Evolutionary conservation across 2,797 vertebrate species (phyloP).

Genomic region (Cheirogaleus major): DNA sequence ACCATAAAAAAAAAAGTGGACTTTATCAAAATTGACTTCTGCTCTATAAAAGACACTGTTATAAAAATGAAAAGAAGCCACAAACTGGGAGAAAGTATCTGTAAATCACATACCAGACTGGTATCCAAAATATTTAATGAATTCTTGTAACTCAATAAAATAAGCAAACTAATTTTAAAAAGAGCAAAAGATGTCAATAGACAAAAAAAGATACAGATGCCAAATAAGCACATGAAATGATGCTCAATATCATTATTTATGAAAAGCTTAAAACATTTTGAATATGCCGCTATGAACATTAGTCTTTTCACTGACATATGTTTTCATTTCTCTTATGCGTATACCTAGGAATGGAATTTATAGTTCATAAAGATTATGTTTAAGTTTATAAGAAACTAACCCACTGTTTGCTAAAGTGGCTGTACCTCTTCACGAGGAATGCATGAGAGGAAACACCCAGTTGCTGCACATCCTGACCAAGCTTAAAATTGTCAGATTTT

Average conservation of each 20-base stretch:
- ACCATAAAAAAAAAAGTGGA: neutral
- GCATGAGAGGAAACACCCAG: neutral
- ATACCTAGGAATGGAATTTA: neutral
- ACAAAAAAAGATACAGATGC: neutral
- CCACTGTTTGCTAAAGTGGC: neutral
- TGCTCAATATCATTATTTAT: neutral
- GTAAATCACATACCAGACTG: neutral
- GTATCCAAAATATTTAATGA: neutral
- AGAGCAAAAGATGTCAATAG: neutral
- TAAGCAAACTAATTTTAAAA: constrained; percentile 1
- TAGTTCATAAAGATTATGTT: neutral
- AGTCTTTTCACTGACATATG: neutral
- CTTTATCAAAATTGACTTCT: constrained; percentile 43
- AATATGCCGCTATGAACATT: neutral
- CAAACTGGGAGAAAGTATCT: neutral
- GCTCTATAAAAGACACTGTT: neutral
- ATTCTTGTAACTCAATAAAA: neutral
- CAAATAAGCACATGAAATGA: neutral
- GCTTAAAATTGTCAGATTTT: neutral
- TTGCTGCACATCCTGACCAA: neutral
- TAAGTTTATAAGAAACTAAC: neutral
- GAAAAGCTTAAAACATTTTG: neutral
- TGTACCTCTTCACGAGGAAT: neutral
- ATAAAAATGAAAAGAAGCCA: neutral
- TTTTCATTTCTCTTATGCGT: neutral